Base-by-base conservation (phyloP, 1,140 invertebrate genomes). In the Brachionus plicatilis region DNA sequence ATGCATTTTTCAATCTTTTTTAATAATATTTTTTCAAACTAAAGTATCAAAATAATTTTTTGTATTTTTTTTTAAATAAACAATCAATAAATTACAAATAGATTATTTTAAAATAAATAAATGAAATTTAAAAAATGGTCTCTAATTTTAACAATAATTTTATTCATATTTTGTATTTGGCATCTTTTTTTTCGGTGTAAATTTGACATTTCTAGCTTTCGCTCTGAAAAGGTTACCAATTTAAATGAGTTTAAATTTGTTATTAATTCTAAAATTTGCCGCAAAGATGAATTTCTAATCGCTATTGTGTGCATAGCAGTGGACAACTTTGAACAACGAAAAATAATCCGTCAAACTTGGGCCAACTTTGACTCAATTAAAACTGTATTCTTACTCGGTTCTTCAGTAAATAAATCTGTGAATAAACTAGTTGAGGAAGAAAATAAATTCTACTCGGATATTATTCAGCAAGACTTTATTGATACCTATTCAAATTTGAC, bases 391-490 rank as follows among this genome's bases (percentile, higher is more conserved):
- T 11, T 79, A 3, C 17, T 79, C 14, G 76, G 76, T 8, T 8
- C n/a, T 17, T n/a, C 53, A 33, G 2, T 12, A 0, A 41, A 79
- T 9, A 0, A 47, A 24, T 20, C 33, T 47, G 17, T 75, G 5
- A 33, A 75, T 33, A 14, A 33, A 47, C 17, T 43, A n/a, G n/a
- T 33, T 8, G 17, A 20, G 2, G 33, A 83, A 2, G 86, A 86
- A 65, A 85, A 76, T 53, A 43, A 84, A 20, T 50, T 43, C 12
- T 85, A 86, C 50, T 60, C 72, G 8, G 86, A 86, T 68, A 85
- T 86, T 20, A 65, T 86, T 37, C 86, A 86, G 70, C 85, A 86
- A 82, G 76, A 86, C 78, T 78, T 78, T 56, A 14, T 78, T 2
- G 75, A 78, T 56, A 78, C n/a, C 3, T 78, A 45, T 56, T n/a